Evolutionary conservation across 64 coral and sea anemone species (phyloP), one percentile per base, ranked within the genome.

Genomic region (Catalaphyllia jardinei): DNA sequence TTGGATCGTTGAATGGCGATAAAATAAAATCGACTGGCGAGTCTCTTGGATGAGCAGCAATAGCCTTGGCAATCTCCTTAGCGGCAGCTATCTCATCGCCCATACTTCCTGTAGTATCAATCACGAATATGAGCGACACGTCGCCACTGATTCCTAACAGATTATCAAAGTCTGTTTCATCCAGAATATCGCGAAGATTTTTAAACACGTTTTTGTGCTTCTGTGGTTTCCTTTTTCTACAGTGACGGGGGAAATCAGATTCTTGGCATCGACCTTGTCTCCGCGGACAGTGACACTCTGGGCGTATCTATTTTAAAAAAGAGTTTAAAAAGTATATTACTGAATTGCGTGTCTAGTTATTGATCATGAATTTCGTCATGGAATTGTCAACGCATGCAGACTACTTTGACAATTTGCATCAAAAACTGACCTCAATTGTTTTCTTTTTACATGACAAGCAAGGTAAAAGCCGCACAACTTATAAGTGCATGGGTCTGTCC

Each of bases 31-130:
- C 20, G 19, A 94, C 89, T 2, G 83, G 33, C 29, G 63, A 29
- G 39, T 83, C 54, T 30, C 93, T 55, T 13, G 51, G 82, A 77
- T 94, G 80, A 5, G 78, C 71, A 11, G 93, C 93, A 22, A 94
- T 94, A 52, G 93, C 75, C 28, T 75, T 76, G 54, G 74, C 76
- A 10, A 94, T 94, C 18, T 28, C 42, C 29, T 88, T 94, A 4
- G 93, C 93, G 24, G 89, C 93, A 52, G 75, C 24, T 1, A 91
- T 94, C 18, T 91, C 93, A 0, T 83, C 15, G 2, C 15, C 0
- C 93, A 94, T 94, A 75, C 93, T 94, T 0, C 76, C 83, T 8
- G 89, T 94, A 10, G 89, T 94, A 76, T 94, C 93, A 71, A 94
- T 73, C 2, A 82, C 76, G 49, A 94, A 94, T 10, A 94, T 72